Conservation (phyloP, 2,888 invertebrate species). For the Caenorhabditis uteleia region DNA sequence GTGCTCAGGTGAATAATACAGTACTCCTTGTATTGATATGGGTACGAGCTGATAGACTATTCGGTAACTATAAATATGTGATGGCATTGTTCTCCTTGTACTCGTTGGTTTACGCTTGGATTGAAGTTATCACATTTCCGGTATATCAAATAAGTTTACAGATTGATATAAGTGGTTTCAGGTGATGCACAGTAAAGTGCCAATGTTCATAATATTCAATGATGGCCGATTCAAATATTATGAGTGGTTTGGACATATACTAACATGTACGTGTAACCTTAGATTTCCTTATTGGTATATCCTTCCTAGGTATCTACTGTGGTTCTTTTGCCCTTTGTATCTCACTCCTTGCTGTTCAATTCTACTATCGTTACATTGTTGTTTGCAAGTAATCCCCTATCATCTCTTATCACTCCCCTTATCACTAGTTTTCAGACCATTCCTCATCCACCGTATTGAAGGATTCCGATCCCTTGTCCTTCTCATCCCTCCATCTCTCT, state of each 20-base stretch:
- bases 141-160: background rate
- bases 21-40: background rate
- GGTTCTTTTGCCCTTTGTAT: conserved; percentile 21
- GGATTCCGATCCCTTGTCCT: conserved; percentile 1
- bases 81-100: background rate
- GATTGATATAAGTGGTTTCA: conserved; percentile 7
- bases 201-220: conserved; percentile 14
- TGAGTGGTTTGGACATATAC: conserved; percentile 3
- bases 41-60: background rate
- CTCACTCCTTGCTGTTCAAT: conserved; percentile 20
- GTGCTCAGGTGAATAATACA: background rate
- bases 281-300: too few species aligned
- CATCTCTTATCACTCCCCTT: too few species aligned
- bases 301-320: too few species aligned
- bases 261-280: too few species aligned
- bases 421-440: conserved; percentile 8
- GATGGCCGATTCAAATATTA: conserved; percentile 9
- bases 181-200: conserved; percentile 16
- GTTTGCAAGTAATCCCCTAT: conserved; percentile 17
- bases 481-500: conserved; percentile 11
- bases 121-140: background rate
- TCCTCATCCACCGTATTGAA: conserved; percentile 2
- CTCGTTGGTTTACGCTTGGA: background rate
- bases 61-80: background rate
- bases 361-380: conserved; percentile 17